These are phyloP conservation scores for Papilio glaucus DNA, from an alignment of 1,140 invertebrate genomes.

Conservation along the genomic window DNA sequence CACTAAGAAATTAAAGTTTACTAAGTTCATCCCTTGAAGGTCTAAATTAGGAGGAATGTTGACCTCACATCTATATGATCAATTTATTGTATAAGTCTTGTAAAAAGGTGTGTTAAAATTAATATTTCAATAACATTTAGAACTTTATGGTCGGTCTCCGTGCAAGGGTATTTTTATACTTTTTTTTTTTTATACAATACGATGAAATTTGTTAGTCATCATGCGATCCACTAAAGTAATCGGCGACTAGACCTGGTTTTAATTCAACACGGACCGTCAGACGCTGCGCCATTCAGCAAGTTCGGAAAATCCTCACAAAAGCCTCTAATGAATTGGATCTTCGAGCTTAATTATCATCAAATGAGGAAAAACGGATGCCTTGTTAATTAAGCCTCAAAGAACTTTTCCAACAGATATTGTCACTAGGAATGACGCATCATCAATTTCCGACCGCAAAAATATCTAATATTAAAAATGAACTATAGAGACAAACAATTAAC, in stretches of 20 bases:
- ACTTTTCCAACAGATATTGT: neutral
- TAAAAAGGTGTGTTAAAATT: no score
- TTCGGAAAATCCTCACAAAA: slow-evolving; percentile 26
- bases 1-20: no score
- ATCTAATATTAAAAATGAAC: no score
- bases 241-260: neutral
- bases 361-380: slow-evolving; percentile 1
- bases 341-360: slow-evolving; percentile 27
- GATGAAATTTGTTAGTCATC: neutral
- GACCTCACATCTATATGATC: no score
- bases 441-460: neutral
- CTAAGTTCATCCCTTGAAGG: no score
- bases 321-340: slow-evolving; percentile 19
- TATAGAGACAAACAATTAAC: neutral
- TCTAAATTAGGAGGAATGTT: no score
- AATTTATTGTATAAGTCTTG: no score
- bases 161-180: no score
- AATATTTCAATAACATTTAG: no score
- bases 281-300: neutral
- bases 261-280: neutral
- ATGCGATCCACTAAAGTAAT: neutral
- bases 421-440: neutral
- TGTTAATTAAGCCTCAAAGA: slow-evolving; percentile 11
- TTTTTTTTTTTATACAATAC: no score
- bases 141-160: no score